These are phyloP conservation scores for Axinella damicornis DNA, from an alignment of 37 sponge, comb jelly and placozoan genomes.

Conservation along the genomic window DNA sequence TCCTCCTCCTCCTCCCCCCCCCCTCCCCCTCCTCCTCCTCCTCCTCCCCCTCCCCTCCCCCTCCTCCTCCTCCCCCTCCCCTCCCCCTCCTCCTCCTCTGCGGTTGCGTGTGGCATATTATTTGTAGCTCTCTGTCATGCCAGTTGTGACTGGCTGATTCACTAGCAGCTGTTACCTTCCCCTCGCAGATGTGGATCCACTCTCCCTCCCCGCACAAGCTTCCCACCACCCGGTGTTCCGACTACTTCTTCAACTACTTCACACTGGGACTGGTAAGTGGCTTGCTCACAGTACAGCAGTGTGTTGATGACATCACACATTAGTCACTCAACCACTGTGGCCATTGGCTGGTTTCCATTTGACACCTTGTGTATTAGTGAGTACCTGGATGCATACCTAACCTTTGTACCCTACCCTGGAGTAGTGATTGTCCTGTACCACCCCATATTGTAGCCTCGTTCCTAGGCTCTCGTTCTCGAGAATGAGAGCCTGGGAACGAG, in stretches of 20 bases:
- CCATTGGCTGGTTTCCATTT: neutral
- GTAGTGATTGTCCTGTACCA: too few relatives aligned
- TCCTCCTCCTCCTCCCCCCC: too few relatives aligned
- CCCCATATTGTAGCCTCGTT: too few relatives aligned
- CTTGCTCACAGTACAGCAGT: too few relatives aligned
- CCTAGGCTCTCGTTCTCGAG: too few relatives aligned
- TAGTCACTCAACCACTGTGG: neutral
- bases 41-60: neutral
- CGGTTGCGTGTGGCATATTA: too few relatives aligned
- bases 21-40: neutral
- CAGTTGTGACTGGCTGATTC: neutral
- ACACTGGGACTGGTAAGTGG: constrained; percentile 91
- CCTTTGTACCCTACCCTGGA: neutral
- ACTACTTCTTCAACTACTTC: constrained; percentile 99
- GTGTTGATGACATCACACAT: too few relatives aligned
- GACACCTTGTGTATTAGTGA: constrained; percentile 6
- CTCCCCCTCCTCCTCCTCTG: neutral
- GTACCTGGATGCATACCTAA: constrained; percentile 11
- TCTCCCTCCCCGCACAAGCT: constrained; percentile 84
- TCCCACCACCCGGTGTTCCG: constrained; percentile 66
- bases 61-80: neutral
- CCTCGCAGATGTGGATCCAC: constrained; percentile 94
- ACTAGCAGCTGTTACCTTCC: too few relatives aligned
- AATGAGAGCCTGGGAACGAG: too few relatives aligned
- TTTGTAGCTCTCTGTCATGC: too few relatives aligned